Evolutionary conservation across 2,888 invertebrate genomes (phyloP), one percentile per base, ranked within the genome.

Genomic region (Heteromyza rotundicornis): DNA sequence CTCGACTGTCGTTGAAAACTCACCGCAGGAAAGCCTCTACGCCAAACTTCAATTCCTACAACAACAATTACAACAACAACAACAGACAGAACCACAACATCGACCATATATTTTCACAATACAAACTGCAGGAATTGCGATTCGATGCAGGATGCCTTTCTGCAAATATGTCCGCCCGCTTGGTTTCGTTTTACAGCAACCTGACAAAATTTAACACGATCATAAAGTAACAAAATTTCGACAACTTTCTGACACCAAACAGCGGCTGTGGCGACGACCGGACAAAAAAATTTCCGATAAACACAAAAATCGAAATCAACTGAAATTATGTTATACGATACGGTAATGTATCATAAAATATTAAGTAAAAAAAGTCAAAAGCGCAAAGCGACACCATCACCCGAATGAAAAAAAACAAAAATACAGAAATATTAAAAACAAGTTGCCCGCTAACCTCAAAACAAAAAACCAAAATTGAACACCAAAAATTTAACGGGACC

Each of bases 311-410:
- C 10, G 27, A 27, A 27, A 27, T 7, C 40, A 40, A 3, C 19
- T 19, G 52, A 52, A 57, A 57, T 58, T 36, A 58, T 62, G 66
- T 67, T 66, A 66, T 64, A 63, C 63, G 67, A 67, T 66, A 65
- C 67, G 44, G 54, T 62, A 64, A 69, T 67, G 62, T 54, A 67
- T 69, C 67, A 66, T 61, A 62, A 63, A 63, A 60, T 16, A 27
- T 47, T 16, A 2, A 20, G n/a, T 40, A 40, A n/a, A 27, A 40
- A n/a, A 7, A n/a, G 10, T 40, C 14, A n/a, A 40, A 40, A 10
- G 47, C 19, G 47, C 7, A 2, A 20, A 47, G 20, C 47, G 47
- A 47, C 47, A 47, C 47, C 47, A n/a, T 40, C 40, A 7, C 2
- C 40, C 40, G 14, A 7, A 10, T 10, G 27, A 27, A 27, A 27